These are phyloP conservation scores for Melipona quadrifasciata DNA, from an alignment of 1,140 invertebrate species.

Conservation along the genomic window DNA sequence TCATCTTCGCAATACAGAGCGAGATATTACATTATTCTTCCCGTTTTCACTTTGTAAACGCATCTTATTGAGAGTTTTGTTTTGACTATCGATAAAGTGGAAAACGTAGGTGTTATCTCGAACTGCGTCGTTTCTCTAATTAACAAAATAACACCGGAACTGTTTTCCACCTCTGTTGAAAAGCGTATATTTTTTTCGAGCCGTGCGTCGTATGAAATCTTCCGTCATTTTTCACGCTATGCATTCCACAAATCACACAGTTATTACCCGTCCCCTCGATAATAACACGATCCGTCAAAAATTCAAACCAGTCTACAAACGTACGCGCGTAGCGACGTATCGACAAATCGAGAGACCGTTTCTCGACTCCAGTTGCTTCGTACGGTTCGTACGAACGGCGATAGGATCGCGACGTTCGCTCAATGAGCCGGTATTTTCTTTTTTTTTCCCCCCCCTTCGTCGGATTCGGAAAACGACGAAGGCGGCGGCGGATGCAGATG, in stretches of 20 bases:
- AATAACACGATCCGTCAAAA: background rate
- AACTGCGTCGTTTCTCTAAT: too few relatives aligned
- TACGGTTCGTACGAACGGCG: background rate
- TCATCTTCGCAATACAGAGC: too few relatives aligned
- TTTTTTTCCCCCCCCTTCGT: background rate
- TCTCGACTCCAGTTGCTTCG: background rate
- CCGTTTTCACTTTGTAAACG: too few relatives aligned
- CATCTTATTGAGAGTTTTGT: too few relatives aligned
- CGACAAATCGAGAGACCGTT: background rate
- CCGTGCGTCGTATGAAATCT: background rate
- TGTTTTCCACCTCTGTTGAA: too few relatives aligned
- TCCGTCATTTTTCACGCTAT: background rate
- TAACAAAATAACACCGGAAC: too few relatives aligned
- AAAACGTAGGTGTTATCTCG: too few relatives aligned
- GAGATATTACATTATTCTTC: too few relatives aligned
- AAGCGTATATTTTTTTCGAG: too few relatives aligned
- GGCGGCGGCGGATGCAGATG: slow-evolving; percentile 64
- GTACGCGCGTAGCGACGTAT: too few relatives aligned
- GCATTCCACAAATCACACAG: background rate
- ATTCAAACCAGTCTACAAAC: background rate
- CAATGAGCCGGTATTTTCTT: slow-evolving; percentile 42
- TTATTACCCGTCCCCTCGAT: background rate
- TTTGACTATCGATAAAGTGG: too few relatives aligned
- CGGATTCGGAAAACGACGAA: slow-evolving; percentile 56
- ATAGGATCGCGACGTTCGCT: slow-evolving; percentile 59